Evolutionary conservation across 2,113 vertebrate genomes (phyloP).

Genomic region (Anthoscopus minutus): DNA sequence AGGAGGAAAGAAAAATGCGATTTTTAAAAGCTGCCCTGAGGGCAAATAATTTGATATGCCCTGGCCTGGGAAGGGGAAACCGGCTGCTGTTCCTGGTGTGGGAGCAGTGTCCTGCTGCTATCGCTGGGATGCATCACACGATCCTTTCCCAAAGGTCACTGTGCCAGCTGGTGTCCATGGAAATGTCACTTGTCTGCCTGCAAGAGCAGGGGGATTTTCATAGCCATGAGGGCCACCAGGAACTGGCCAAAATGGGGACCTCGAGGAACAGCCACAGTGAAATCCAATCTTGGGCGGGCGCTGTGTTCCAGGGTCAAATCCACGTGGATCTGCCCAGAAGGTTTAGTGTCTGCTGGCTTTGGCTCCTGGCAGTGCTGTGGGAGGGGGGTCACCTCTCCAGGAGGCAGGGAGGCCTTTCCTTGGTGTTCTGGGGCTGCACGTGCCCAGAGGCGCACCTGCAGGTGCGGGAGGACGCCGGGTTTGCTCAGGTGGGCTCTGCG

Average conservation of each 20-base stretch:
- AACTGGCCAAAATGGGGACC: background rate
- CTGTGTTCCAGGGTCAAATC: background rate
- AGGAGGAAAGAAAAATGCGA: background rate
- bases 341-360: background rate
- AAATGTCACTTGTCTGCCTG: background rate
- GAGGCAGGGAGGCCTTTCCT: background rate
- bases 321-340: background rate
- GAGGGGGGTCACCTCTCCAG: background rate
- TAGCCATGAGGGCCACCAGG: background rate
- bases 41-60: background rate
- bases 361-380: background rate
- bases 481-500: fast-evolving
- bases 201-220: background rate
- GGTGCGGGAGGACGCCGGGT: fast-evolving
- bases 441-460: too few species aligned
- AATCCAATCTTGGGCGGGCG: fast-evolving
- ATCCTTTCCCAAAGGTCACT: background rate
- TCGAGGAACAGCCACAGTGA: background rate
- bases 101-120: background rate
- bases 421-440: fast-evolving
- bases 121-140: fast-evolving
- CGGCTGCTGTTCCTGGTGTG: background rate
- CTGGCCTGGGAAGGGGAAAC: background rate
- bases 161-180: background rate
- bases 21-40: background rate